A percentile compares a stretch with the other conserved stretches of the same genome.
These are phyloP conservation scores for Gavialis gangeticus DNA, from an alignment of 2,113 vertebrate genomes.

Conservation along the genomic window DNA sequence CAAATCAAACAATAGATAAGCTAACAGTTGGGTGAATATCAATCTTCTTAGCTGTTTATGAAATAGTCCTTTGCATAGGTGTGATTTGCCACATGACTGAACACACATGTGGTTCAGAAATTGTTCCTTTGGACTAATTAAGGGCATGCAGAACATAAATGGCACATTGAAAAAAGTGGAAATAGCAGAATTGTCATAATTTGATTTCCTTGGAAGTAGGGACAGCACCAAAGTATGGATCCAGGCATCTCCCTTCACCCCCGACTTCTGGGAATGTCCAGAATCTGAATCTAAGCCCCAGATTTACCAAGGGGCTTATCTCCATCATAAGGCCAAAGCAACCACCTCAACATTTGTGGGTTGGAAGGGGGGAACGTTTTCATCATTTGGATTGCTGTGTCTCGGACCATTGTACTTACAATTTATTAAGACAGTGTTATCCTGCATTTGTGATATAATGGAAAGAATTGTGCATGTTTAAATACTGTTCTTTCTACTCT, in stretches of 20 bases:
- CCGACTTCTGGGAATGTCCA: background rate
- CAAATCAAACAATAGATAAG: background rate
- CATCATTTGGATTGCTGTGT: background rate
- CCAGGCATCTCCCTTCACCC: rapidly evolving
- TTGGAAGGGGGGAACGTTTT: background rate
- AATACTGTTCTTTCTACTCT: constrained; percentile 15
- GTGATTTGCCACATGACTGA: constrained; percentile 51
- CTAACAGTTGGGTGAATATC: constrained; percentile 39
- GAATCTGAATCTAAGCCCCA: background rate
- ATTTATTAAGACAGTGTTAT: background rate
- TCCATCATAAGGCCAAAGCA: background rate
- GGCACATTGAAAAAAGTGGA: constrained; percentile 27
- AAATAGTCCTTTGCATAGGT: constrained; percentile 51
- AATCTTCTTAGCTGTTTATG: constrained; percentile 57
- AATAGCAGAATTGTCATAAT: constrained; percentile 42
- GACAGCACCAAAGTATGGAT: background rate
- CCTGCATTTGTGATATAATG: background rate
- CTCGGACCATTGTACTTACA: background rate
- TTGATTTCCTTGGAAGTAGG: constrained; percentile 60
- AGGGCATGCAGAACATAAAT: constrained; percentile 40
- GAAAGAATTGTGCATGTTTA: background rate
- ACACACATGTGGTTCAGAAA: constrained; percentile 35
- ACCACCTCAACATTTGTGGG: background rate
- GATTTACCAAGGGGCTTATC: rapidly evolving
- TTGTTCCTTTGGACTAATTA: constrained; percentile 37